Base-by-base conservation (phyloP, 1,140 invertebrate genomes). In the Harpegnathos saltator region DNA sequence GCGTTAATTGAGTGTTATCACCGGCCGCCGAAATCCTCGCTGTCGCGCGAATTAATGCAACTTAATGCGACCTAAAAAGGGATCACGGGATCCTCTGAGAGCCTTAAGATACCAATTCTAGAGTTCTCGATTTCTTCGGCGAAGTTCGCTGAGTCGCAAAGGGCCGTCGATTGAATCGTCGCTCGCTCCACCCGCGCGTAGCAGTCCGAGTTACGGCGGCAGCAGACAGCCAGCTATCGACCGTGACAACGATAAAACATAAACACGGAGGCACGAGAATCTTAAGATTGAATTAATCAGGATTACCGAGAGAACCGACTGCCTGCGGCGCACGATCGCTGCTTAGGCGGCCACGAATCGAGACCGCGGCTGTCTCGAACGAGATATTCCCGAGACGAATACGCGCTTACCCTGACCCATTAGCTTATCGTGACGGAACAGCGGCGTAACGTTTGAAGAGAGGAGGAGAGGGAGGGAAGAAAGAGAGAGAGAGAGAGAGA, bases 361-460 rank as follows among this genome's bases (percentile, higher is more conserved):
- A 74, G 26, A 29, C 59, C 12, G 3, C 14, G 11, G n/a, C 38
- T 52, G 4, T 44, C 38, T 54, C 24, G 14, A 29, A 63, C n/a
- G 24, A 44, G 38, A 74, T 63, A n/a, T 54, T 54, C 48, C 48
- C 19, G 33, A 44, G 33, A 54, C 11, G 15, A 38, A 66, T 44
- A 19, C 52, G n/a, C 44, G 33, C 1, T 38, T 26, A 48, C 9
- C 17, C 69, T 80, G 65, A 80, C 52, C 65, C n/a, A 69, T 71
- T 44, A 69, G 65, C 24, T 80, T 78, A 78, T 71, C 52, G 58
- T 71, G 69, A 59, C 33, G 19, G 14, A 80, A 48, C 65, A 71
- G 52, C 44, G 63, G 24, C 26, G 22, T 17, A 75, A 24, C 48
- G 63, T 58, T 69, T 58, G 65, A 80, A 24, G 63, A 78, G 52